Evolutionary conservation across 2,113 vertebrate species (phyloP).

Genomic region (Nestor notabilis): DNA sequence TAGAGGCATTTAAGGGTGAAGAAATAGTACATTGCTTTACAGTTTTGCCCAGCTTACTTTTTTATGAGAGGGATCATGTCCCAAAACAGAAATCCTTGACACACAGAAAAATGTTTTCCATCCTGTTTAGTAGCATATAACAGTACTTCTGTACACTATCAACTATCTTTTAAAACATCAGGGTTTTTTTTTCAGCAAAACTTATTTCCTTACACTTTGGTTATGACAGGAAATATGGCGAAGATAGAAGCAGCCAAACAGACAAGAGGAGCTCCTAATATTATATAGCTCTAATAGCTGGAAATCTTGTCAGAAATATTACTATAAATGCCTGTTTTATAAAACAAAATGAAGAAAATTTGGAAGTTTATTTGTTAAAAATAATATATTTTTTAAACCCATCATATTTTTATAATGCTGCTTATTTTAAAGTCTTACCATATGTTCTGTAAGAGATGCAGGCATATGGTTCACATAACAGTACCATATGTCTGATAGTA

Average conservation of each 20-base stretch:
- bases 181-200: neutral
- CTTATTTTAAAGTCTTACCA: constrained; percentile 61
- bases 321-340: neutral
- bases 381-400: constrained; percentile 1
- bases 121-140: neutral
- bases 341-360: neutral
- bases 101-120: neutral
- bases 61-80: neutral
- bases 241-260: neutral
- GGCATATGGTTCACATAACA: constrained; percentile 60
- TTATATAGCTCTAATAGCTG: neutral
- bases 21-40: neutral
- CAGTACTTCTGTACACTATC: rapidly evolving
- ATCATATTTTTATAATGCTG: constrained; percentile 44
- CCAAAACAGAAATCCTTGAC: neutral
- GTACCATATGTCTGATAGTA: constrained; percentile 59
- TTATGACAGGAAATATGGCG: neutral
- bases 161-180: neutral
- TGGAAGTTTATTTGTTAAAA: neutral
- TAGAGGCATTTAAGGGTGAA: neutral
- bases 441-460: constrained; percentile 32
- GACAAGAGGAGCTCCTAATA: neutral
- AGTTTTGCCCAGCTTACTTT: neutral
- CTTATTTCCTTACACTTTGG: neutral
- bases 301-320: neutral